These are phyloP conservation scores for Cavia porcellus DNA, from an alignment of 2,113 vertebrate genomes.

Conservation along the genomic window DNA sequence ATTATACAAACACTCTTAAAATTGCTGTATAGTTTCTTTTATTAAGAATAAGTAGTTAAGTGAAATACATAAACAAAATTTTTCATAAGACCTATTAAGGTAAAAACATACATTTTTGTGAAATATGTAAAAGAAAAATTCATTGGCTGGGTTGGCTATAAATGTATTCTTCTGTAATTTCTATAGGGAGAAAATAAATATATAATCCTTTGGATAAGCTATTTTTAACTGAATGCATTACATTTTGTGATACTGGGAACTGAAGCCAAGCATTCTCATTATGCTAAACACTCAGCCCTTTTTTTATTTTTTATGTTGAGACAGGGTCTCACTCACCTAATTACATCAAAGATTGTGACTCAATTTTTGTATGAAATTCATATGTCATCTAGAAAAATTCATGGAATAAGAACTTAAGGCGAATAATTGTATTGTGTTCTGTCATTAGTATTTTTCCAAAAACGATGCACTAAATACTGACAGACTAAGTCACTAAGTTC, in stretches of 20 bases:
- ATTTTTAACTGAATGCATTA: not conserved
- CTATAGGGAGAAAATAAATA: conserved; percentile 1
- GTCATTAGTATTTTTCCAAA: not conserved
- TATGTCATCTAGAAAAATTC: not conserved
- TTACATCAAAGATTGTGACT: not conserved
- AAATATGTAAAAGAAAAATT: conserved; percentile 14
- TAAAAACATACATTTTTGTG: conserved; percentile 47
- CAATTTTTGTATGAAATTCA: not conserved
- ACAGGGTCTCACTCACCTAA: not conserved
- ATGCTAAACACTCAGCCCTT: not conserved
- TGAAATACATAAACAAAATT: not conserved
- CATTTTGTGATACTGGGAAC: not conserved
- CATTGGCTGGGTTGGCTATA: not conserved
- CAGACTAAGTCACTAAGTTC: not conserved
- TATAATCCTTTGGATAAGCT: not conserved
- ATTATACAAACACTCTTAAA: not conserved
- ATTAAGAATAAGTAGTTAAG: not conserved
- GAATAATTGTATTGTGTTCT: not conserved
- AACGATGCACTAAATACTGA: not conserved
- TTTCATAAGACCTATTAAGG: not conserved
- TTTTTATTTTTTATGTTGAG: not conserved
- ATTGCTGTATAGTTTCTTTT: conserved; percentile 35
- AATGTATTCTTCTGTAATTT: conserved; percentile 20
- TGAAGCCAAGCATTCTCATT: not conserved
- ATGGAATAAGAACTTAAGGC: not conserved